These are phyloP conservation scores for Apocheima hispidaria DNA, from an alignment of 2,888 invertebrate genomes.

Conservation along the genomic window DNA sequence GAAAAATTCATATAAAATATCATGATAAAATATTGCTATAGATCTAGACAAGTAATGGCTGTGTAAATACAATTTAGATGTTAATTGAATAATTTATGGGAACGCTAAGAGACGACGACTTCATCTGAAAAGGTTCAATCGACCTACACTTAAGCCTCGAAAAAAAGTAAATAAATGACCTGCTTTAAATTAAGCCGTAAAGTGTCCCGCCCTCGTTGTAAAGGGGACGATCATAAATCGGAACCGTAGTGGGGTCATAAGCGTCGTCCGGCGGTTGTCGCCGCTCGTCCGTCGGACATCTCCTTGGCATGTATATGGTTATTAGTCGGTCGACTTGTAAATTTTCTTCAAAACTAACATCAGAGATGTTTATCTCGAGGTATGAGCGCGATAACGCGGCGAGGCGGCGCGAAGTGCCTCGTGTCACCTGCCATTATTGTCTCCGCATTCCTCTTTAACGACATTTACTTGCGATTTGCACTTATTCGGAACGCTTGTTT, in stretches of 20 bases:
- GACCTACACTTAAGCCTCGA: constrained; percentile 36
- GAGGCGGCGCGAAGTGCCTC: constrained; percentile 49
- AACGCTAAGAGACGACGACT: constrained; percentile 35
- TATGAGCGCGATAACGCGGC: constrained; percentile 60
- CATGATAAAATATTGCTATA: constrained; percentile 39
- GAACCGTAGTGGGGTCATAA: constrained; percentile 74
- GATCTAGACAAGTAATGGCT: constrained; percentile 33
- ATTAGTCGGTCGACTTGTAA: constrained; percentile 75
- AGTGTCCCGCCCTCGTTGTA: constrained; percentile 71
- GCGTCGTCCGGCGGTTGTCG: constrained; percentile 64
- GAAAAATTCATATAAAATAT: constrained; percentile 32
- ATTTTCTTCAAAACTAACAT: constrained; percentile 72
- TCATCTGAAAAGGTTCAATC: constrained; percentile 39
- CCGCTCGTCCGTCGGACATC: constrained; percentile 61
- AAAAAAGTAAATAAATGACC: constrained; percentile 57
- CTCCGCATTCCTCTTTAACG: constrained; percentile 66
- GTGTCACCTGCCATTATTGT: constrained; percentile 53
- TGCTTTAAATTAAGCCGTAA: constrained; percentile 80
- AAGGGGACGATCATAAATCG: constrained; percentile 77
- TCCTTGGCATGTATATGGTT: constrained; percentile 76
- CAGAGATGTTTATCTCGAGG: constrained; percentile 72
- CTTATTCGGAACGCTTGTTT: constrained; percentile 72
- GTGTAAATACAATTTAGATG: constrained; percentile 41
- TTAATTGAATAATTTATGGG: constrained; percentile 40
- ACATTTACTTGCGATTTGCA: constrained; percentile 69